A percentile compares a stretch with the other conserved stretches of the same genome.
Evolutionary conservation across 2,797 vertebrate species (phyloP).

Genomic region (Pteropus rufus): DNA sequence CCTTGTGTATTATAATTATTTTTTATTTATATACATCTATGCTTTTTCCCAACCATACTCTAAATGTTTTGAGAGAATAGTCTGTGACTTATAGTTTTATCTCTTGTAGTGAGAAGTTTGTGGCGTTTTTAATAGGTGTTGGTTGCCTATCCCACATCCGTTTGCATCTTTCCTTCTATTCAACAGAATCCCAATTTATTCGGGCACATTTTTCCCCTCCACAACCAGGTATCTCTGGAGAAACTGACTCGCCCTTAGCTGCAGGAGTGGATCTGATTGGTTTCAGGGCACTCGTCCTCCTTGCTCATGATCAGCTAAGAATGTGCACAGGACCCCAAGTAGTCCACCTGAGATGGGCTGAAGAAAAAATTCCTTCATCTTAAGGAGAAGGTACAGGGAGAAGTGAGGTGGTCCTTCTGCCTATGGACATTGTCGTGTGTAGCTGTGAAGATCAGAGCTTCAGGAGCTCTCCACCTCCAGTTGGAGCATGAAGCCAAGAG

Average conservation of each 20-base stretch:
- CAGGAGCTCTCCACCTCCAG: background rate
- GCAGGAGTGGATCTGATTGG: background rate
- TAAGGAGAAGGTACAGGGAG: background rate
- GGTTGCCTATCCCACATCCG: background rate
- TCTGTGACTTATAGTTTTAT: background rate
- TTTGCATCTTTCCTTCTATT: background rate
- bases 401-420: background rate
- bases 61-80: background rate
- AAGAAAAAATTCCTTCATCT: background rate
- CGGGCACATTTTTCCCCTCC: background rate
- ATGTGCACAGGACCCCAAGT: background rate
- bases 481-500: background rate
- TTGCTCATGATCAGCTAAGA: background rate
- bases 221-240: background rate
- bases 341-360: background rate
- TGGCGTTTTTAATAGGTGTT: background rate
- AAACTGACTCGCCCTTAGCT: background rate
- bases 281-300: background rate
- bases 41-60: background rate
- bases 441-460: background rate
- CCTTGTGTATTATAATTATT: background rate
- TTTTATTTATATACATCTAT: background rate
- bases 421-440: background rate
- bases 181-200: background rate
- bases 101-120: background rate